phyloP scores from a whole-genome alignment of 2,113 vertebrate species.

The Corydoras sp. region DNA sequence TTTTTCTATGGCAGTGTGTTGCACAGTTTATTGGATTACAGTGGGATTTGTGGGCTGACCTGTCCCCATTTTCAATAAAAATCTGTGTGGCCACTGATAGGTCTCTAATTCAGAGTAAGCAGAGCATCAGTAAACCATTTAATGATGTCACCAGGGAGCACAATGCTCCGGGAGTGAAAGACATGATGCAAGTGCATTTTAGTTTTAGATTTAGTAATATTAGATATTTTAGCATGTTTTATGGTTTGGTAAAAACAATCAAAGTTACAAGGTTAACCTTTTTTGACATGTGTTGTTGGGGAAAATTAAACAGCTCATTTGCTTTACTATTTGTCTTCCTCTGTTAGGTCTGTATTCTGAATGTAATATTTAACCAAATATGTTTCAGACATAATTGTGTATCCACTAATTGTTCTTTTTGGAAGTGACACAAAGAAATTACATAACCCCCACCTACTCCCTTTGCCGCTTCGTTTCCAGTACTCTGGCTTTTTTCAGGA shows the following conservation, averaged over 20 bases:
- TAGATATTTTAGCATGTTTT: no score
- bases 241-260: no score
- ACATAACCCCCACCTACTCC: slow-evolving; percentile 34
- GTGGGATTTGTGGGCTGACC: slow-evolving; percentile 15
- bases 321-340: slow-evolving; percentile 30
- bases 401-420: slow-evolving; percentile 51
- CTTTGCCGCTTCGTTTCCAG: slow-evolving; percentile 15
- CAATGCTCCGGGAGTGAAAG: slow-evolving; percentile 3
- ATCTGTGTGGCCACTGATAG: slow-evolving; percentile 26
- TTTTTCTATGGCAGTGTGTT: slow-evolving; percentile 18
- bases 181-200: no score
- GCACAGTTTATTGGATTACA: slow-evolving; percentile 30
- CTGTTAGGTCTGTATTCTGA: slow-evolving; percentile 42
- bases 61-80: slow-evolving; percentile 27
- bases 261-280: not conserved
- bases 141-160: slow-evolving; percentile 13
- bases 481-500: slow-evolving; percentile 37
- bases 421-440: slow-evolving; percentile 54
- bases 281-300: not conserved
- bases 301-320: slow-evolving; percentile 3
- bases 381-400: slow-evolving; percentile 42
- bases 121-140: slow-evolving; percentile 41
- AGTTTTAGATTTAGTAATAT: no score
- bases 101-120: slow-evolving; percentile 30
- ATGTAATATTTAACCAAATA: slow-evolving; percentile 41